These are phyloP conservation scores for Chiloscyllium plagiosum DNA, from an alignment of 2,113 vertebrate genomes.

Conservation along the genomic window DNA sequence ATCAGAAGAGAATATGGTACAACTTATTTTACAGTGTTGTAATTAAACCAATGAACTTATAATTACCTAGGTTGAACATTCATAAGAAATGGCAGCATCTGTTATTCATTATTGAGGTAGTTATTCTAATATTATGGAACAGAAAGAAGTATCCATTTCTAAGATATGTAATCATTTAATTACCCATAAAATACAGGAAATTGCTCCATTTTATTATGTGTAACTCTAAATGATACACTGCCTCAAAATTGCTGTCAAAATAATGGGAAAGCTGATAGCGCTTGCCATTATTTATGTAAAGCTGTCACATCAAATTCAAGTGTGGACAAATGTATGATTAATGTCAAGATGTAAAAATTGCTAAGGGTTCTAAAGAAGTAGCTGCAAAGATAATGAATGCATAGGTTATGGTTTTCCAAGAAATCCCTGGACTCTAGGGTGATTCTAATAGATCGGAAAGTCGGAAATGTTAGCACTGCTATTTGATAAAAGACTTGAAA, in stretches of 20 bases:
- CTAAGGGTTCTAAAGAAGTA: neutral
- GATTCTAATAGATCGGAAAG: neutral
- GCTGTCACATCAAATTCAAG: neutral
- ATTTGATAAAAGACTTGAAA: neutral
- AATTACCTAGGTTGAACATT: neutral
- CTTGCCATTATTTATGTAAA: neutral
- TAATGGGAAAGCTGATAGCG: neutral
- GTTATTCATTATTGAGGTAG: neutral
- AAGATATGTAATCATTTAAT: neutral
- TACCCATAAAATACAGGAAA: constrained; percentile 11
- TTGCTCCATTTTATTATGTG: neutral
- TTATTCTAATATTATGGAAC: neutral
- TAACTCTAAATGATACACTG: constrained; percentile 1
- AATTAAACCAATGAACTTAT: neutral
- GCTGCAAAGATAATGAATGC: neutral
- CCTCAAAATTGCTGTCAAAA: neutral
- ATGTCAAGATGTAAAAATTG: neutral
- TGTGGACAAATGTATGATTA: neutral
- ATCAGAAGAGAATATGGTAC: neutral
- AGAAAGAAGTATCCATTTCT: neutral
- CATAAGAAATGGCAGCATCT: neutral
- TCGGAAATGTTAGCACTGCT: neutral
- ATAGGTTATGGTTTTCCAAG: neutral
- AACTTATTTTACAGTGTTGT: neutral
- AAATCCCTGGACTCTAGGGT: neutral